A percentile compares a stretch with the other conserved stretches of the same genome.
phyloP scores from a whole-genome alignment of 2,797 vertebrate species.

The Eupleurogrammus muticus region DNA sequence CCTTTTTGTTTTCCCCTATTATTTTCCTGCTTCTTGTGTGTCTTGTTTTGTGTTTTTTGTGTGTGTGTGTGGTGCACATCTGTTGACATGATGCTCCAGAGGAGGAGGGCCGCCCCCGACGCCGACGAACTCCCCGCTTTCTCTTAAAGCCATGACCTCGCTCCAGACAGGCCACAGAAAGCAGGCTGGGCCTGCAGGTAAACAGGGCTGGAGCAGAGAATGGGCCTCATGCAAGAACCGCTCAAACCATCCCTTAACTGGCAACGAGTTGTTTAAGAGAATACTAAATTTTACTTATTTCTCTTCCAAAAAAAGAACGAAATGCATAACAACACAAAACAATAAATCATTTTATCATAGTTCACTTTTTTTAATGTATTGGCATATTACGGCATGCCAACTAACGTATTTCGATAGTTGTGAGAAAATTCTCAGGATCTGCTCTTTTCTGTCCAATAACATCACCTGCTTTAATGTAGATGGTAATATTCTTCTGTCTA shows the following conservation, averaged over 20 bases:
- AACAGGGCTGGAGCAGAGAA: constrained; percentile 39
- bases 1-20: constrained; percentile 52
- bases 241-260: background rate
- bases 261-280: too few relatives aligned
- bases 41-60: constrained; percentile 43
- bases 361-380: too few relatives aligned
- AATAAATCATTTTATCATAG: too few relatives aligned
- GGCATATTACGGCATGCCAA: too few relatives aligned
- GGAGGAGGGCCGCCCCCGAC: constrained; percentile 82
- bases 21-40: constrained; percentile 56
- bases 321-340: too few relatives aligned
- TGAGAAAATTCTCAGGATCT: too few relatives aligned
- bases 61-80: constrained; percentile 46
- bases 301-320: too few relatives aligned
- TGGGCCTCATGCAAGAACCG: background rate
- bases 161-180: constrained; percentile 76
- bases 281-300: too few relatives aligned
- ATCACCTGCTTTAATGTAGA: too few relatives aligned
- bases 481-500: too few relatives aligned
- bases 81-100: constrained; percentile 72
- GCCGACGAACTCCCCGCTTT: constrained; percentile 86
- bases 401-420: too few relatives aligned
- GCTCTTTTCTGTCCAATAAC: background rate
- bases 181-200: constrained; percentile 82
- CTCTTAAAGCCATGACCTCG: constrained; percentile 86